Evolutionary conservation across 2,113 vertebrate genomes (phyloP).

Genomic region (Neoarius graeffei): DNA sequence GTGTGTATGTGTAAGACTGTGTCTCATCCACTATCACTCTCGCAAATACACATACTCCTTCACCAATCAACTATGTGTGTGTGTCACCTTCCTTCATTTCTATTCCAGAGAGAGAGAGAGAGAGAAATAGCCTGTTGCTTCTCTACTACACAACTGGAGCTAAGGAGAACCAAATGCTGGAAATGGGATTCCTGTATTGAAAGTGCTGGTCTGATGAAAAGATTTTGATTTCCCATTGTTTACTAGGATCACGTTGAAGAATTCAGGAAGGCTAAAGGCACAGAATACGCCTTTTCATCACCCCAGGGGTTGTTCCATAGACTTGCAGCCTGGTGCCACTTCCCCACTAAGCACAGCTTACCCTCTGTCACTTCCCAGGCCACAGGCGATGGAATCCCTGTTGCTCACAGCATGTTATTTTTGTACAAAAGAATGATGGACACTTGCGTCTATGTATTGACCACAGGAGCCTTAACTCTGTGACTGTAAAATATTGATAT

Average conservation of each 20-base stretch:
- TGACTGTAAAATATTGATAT: background rate
- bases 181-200: background rate
- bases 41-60: conserved; percentile 12
- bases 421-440: conserved; percentile 5
- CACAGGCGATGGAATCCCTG: conserved; percentile 2
- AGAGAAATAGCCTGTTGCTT: background rate
- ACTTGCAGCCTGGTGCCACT: background rate
- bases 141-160: background rate
- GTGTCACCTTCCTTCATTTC: background rate
- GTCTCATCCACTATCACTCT: background rate
- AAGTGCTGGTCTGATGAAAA: background rate
- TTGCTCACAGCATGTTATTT: background rate
- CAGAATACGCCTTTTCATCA: conserved; percentile 4
- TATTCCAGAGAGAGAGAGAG: background rate
- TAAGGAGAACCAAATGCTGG: background rate
- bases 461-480: background rate
- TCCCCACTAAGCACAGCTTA: background rate
- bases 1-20: background rate
- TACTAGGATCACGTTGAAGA: background rate
- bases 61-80: conserved; percentile 7
- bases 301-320: conserved; percentile 3
- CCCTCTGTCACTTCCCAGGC: conserved; percentile 17
- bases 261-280: background rate
- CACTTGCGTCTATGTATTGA: background rate
- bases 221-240: background rate